Conservation (phyloP, 2,797 vertebrate genomes). For the Sternarchorhynchus goeldii region DNA sequence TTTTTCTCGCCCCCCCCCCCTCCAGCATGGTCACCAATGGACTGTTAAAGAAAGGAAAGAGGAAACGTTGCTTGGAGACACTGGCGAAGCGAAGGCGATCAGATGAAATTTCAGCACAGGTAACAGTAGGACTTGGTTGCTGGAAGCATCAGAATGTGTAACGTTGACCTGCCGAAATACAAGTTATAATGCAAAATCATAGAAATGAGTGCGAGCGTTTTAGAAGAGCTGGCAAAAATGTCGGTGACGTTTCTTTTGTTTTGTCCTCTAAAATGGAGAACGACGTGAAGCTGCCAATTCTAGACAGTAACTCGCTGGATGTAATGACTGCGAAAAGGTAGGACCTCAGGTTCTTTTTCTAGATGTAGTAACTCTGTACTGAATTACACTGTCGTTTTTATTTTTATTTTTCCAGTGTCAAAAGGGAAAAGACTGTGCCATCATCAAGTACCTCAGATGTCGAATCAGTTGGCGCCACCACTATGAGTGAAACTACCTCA, state of each 20-base stretch:
- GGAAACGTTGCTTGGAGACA: slow-evolving; percentile 87
- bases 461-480: slow-evolving; percentile 89
- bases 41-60: slow-evolving; percentile 87
- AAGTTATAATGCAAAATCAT: not conserved
- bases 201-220: slow-evolving; percentile 4
- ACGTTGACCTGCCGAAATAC: not conserved
- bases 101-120: slow-evolving; percentile 82
- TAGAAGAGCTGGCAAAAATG: not conserved
- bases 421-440: slow-evolving; percentile 83
- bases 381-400: not conserved
- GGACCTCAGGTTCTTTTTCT: slow-evolving; percentile 57
- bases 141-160: not conserved
- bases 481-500: slow-evolving; percentile 99
- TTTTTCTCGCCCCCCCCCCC: no score
- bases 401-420: slow-evolving; percentile 63
- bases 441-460: slow-evolving; percentile 91
- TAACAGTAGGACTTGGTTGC: slow-evolving; percentile 62
- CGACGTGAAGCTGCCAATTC: slow-evolving; percentile 76
- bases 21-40: slow-evolving; percentile 85
- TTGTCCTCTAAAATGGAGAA: slow-evolving; percentile 65
- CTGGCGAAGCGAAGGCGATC: slow-evolving; percentile 84
- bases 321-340: slow-evolving; percentile 86
- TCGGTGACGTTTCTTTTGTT: slow-evolving; percentile 11
- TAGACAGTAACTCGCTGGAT: slow-evolving; percentile 82
- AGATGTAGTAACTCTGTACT: not conserved